Conservation (phyloP, 2,888 invertebrate genomes). For the Temnothorax rugatulus region DNA sequence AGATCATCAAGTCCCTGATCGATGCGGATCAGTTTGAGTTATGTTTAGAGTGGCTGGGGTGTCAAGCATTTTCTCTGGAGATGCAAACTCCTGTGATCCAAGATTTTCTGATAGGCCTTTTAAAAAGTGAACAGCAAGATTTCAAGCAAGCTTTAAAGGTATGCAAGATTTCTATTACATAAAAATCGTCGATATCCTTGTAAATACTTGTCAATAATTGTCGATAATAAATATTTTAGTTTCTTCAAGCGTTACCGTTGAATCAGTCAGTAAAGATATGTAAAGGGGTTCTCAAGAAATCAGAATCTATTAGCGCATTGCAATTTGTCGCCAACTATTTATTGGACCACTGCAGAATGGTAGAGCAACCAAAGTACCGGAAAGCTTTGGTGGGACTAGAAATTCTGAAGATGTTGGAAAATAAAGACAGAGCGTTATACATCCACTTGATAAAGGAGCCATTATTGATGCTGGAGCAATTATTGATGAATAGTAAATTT, state of each 20-base stretch:
- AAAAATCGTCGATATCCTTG: background rate
- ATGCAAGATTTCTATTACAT: conserved; percentile 21
- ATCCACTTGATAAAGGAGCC: conserved; percentile 91
- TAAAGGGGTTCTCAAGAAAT: conserved; percentile 89
- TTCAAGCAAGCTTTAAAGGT: conserved; percentile 82
- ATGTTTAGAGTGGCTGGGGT: conserved; percentile 91
- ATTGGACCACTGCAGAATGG: conserved; percentile 86
- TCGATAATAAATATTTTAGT: conserved; percentile 82
- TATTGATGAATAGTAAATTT: conserved; percentile 94
- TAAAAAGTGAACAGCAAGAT: conserved; percentile 86
- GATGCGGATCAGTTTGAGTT: conserved; percentile 89
- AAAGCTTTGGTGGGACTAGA: conserved; percentile 90
- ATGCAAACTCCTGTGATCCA: conserved; percentile 88
- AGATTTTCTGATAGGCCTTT: conserved; percentile 88
- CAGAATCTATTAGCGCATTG: conserved; percentile 89
- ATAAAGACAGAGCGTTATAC: conserved; percentile 88
- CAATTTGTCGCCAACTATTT: conserved; percentile 90
- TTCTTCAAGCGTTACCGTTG: conserved; percentile 89
- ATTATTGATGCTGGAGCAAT: conserved; percentile 93
- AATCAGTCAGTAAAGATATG: conserved; percentile 89
- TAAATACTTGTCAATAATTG: background rate
- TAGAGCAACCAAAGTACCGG: conserved; percentile 87
- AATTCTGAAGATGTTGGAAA: conserved; percentile 89
- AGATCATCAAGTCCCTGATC: conserved; percentile 87
- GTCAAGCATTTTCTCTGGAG: conserved; percentile 88